These are phyloP conservation scores for Exocentrus adspersus DNA, from an alignment of 2,888 invertebrate species.

Conservation along the genomic window DNA sequence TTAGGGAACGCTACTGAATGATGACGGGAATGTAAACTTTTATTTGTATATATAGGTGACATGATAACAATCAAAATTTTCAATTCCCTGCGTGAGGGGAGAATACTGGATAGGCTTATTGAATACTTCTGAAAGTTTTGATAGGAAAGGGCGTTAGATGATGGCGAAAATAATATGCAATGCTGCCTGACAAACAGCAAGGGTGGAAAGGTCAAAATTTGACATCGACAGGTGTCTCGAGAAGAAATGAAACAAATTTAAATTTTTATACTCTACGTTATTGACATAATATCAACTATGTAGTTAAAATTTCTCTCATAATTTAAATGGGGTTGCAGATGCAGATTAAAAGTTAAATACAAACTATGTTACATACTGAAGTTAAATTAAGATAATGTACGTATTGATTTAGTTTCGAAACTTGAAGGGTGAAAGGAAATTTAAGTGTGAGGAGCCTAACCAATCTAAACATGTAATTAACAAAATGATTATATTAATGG, in stretches of 20 bases:
- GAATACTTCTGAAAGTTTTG: slow-evolving; percentile 1
- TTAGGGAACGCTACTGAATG: background rate
- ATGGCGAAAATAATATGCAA: background rate
- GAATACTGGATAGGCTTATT: background rate
- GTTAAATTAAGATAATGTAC: no score
- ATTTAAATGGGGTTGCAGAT: no score
- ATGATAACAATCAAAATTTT: background rate
- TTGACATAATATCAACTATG: no score
- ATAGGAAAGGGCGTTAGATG: background rate
- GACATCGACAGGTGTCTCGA: background rate
- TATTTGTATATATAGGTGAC: background rate
- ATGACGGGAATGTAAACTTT: background rate
- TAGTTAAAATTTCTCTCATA: no score
- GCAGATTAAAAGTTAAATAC: no score
- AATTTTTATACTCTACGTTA: no score
- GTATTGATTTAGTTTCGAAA: no score
- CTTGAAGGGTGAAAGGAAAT: no score
- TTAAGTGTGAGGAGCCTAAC: no score
- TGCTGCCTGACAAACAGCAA: background rate
- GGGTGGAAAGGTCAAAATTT: background rate
- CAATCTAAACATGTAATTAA: background rate
- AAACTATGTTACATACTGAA: no score
- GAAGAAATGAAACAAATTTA: no score
- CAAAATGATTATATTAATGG: background rate
- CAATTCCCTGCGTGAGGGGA: background rate